Evolutionary conservation across 2,888 invertebrate species (phyloP), one percentile per base, ranked within the genome.

Genomic region (Chromoteleia sp.): DNA sequence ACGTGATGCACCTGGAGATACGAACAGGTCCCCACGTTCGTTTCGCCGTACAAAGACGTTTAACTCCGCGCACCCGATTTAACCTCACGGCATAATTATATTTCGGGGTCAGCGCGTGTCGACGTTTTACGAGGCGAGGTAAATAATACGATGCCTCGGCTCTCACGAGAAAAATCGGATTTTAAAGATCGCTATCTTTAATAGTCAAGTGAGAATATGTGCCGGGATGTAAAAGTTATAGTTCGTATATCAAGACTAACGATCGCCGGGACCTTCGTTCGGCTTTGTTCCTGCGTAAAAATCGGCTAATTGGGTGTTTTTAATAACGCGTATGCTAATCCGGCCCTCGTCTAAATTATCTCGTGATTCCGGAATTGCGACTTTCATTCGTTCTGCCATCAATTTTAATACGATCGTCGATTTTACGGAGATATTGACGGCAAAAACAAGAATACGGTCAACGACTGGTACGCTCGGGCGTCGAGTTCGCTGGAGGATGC

Each of bases 1-100:
- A 77, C 67, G 77, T 73, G 73, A 77, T 70, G 29, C 30, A 76
- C 67, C 76, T 54, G 71, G 36, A 70, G 74, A 80, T 56, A 54
- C 14, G 15, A 15, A 58, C 41, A 30, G 59, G 36, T 59, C 21
- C 48, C n/a, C n/a, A n/a, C n/a, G 3, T 41, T 12, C 50, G 14
- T 21, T 30, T 41, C 61, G n/a, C n/a, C n/a, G n/a, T n/a, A n/a
- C n/a, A 41, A 48, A 61, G 52, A n/a, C 30, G 41, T 17, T 68
- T 30, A 12, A 68, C 56, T 41, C 30, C 39, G 48, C 17, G 50
- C 39, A 50, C 67, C 43, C 45, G 61, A 41, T 67, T 61, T 30
- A 59, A 54, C 68, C 76, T 19, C 30, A n/a, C n/a, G 15, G 12
- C 10, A 63, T 70, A 77, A 70, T 70, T 45, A 45, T 63, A 70